Conservation (phyloP, 2,888 invertebrate genomes). For the Erpobdella octoculata region DNA sequence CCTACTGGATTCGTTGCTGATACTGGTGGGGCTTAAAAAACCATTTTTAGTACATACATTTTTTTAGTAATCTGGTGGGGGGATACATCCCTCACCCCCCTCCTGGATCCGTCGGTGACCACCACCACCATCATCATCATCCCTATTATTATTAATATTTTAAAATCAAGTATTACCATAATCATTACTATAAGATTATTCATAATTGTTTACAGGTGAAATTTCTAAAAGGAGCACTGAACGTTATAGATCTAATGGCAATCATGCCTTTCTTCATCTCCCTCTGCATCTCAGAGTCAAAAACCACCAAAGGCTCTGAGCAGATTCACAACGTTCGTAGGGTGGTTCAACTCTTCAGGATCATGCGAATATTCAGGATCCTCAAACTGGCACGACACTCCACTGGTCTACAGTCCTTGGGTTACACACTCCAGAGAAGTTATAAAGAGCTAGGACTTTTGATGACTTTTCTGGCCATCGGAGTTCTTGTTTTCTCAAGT, state of each 20-base stretch:
- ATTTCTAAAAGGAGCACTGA: constrained; percentile 96
- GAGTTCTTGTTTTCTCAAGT: constrained; percentile 95
- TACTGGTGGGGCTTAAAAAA: too few species aligned
- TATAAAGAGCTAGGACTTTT: constrained; percentile 93
- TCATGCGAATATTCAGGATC: constrained; percentile 56
- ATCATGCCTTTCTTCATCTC: constrained; percentile 98
- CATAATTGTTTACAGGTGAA: constrained; percentile 64
- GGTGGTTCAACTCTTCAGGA: constrained; percentile 95
- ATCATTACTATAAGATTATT: not conserved
- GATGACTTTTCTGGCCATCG: constrained; percentile 97
- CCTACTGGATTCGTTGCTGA: too few species aligned
- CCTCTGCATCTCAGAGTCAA: constrained; percentile 91
- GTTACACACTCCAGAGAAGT: constrained; percentile 93
- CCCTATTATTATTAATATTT: not conserved
- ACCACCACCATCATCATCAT: too few species aligned
- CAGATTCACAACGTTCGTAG: constrained; percentile 79
- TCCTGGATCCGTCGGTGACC: too few species aligned
- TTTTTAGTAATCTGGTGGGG: too few species aligned
- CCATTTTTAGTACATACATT: too few species aligned
- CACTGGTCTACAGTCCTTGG: constrained; percentile 92
- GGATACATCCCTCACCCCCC: too few species aligned
- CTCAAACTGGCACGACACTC: constrained; percentile 75
- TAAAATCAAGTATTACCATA: not conserved
- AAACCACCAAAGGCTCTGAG: constrained; percentile 59
- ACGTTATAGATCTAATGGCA: constrained; percentile 94